Base-by-base conservation (phyloP, 2,113 vertebrate species). In the Cepphus grylle region DNA sequence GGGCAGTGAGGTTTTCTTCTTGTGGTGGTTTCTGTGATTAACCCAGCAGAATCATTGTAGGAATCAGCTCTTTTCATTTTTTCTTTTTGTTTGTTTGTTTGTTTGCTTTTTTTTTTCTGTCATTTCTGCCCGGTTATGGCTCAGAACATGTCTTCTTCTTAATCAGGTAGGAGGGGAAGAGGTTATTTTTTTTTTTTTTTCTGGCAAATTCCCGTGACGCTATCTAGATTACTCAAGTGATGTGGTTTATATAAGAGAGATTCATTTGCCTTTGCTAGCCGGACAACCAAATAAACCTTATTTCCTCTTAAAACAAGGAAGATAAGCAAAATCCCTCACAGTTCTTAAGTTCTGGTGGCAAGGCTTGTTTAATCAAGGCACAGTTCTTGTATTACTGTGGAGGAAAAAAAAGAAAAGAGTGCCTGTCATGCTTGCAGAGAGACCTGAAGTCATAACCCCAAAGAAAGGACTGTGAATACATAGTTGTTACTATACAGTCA, bases 321-420 rank as follows among this genome's bases (percentile, higher is more conserved):
- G 3, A 27, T 11, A 66, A 52, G 9, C 34, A 76, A 87, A 85
- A 79, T 50, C 14, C 12, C 17, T 79, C n/a, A 20, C 3, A 27
- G 7, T 55, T 62, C 10, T 53, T 36, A 30, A 59, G 17, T 55
- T 62, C 3, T 67, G 8, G 16, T 56, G 42, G 15, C 32, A 87
- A 71, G 29, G 2, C 27, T 77, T 15, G 30, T 42, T 82, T 86
- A 36, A 65, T 59, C 14, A 89, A 91, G 23, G 8, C 8, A 56
- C 3, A 38, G 3, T 2, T 73, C 19, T 72, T 45, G 11, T 1
- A 81, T 11, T 49, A 50, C 43, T 11, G 0, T 21, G 5, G 7
- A 23, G 22, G 2, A 12, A 3, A 19, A 32, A 34, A 16, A 25
- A 59, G 6, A 16, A 29, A 4, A 25, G 7, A 50, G 3, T 66